Evolutionary conservation across 2,888 invertebrate genomes (phyloP).

Genomic region (Dione vanillae): DNA sequence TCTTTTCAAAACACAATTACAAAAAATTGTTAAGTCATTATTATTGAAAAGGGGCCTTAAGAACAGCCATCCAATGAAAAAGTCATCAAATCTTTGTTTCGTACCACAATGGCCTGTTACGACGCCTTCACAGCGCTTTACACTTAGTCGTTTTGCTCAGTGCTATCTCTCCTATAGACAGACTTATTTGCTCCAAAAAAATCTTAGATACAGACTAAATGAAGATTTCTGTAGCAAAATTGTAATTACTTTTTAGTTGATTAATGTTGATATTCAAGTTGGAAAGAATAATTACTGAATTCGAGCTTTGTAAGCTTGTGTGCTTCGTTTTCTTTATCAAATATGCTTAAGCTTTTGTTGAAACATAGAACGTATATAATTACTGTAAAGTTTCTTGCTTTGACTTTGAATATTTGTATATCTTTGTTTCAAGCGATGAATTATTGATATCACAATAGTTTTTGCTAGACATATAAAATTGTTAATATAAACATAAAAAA

Average conservation of each 20-base stretch:
- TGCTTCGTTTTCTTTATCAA: not conserved
- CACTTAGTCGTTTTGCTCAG: conserved; percentile 25
- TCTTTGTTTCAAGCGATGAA: not conserved
- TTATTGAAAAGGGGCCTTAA: conserved; percentile 23
- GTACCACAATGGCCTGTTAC: conserved; percentile 45
- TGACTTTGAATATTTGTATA: not conserved
- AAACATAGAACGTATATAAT: not conserved
- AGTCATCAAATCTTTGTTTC: conserved; percentile 50
- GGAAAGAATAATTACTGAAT: conserved; percentile 13
- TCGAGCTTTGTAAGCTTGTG: not conserved
- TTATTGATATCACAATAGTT: not conserved
- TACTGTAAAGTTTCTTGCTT: not conserved
- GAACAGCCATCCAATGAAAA: conserved; percentile 48
- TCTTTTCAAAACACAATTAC: not conserved
- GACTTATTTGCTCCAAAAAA: not conserved
- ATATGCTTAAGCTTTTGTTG: not conserved
- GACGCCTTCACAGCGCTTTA: conserved; percentile 35
- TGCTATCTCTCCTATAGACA: conserved; percentile 25
- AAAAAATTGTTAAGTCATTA: conserved; percentile 4
- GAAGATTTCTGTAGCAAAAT: conserved; percentile 25
- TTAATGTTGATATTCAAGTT: conserved; percentile 23
- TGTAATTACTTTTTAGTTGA: conserved; percentile 31
- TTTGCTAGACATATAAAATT: no score
- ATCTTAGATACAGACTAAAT: conserved; percentile 17
- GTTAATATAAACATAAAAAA: no score